Conservation (phyloP, 2,888 invertebrate species). For the Yponomeuta sedellus region DNA sequence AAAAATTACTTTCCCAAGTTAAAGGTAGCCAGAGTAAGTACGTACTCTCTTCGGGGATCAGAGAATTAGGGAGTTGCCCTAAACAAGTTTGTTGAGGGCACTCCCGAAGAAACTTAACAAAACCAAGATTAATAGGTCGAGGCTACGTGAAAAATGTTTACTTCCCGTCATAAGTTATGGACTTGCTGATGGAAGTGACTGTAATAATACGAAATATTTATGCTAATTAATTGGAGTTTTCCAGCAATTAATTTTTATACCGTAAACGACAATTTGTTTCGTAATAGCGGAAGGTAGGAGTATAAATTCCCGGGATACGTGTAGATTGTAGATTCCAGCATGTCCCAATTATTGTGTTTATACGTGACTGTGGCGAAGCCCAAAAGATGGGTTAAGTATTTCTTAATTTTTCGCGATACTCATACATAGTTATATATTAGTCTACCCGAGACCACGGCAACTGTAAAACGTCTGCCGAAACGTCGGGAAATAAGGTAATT, state of each 20-base stretch:
- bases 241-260: background rate
- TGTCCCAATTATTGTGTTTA: too few relatives aligned
- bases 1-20: conserved; percentile 9
- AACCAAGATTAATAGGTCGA: conserved; percentile 12
- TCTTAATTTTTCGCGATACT: too few relatives aligned
- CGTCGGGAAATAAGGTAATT: too few relatives aligned
- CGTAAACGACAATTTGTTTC: too few relatives aligned
- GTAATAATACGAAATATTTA: background rate
- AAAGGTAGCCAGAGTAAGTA: background rate
- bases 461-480: too few relatives aligned
- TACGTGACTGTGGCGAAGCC: too few relatives aligned
- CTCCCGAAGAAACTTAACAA: conserved; percentile 14
- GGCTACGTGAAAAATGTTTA: background rate
- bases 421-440: too few relatives aligned
- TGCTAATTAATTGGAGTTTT: background rate
- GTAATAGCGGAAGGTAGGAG: too few relatives aligned
- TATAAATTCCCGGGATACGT: too few relatives aligned
- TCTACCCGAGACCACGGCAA: too few relatives aligned
- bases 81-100: conserved; percentile 11
- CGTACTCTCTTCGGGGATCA: conserved; percentile 6
- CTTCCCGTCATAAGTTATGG: background rate
- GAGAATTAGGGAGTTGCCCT: conserved; percentile 11
- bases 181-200: background rate
- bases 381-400: too few relatives aligned
- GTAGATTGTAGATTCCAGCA: too few relatives aligned